Percentiles rank a stretch among this genome's conserved stretches.
Conservation (phyloP, 30 jellyfish, hydroid and myxozoan species). For the Rhopilema esculentum region DNA sequence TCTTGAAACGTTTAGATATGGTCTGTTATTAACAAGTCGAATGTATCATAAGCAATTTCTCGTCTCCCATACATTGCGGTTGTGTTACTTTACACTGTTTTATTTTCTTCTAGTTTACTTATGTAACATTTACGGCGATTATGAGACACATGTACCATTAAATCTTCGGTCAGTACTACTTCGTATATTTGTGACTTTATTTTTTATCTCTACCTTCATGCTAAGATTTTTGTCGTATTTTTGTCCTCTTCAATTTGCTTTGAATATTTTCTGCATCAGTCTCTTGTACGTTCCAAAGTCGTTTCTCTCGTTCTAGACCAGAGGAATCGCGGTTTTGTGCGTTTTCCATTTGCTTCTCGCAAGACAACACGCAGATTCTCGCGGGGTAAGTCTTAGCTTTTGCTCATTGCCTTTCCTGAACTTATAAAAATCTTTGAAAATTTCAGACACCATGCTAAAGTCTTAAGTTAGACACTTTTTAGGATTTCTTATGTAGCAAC, state of each 20-base stretch:
- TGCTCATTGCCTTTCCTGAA: too few species aligned
- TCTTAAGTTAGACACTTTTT: too few species aligned
- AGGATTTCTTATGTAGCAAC: too few species aligned
- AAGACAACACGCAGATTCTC: conserved; percentile 90
- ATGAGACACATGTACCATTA: conserved; percentile 85
- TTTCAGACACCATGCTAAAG: too few species aligned
- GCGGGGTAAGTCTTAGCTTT: conserved; percentile 79
- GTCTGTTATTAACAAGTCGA: too few species aligned
- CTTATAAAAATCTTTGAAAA: too few species aligned
- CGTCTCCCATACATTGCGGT: too few species aligned
- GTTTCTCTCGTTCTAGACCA: conserved; percentile 61
- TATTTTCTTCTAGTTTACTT: conserved; percentile 68
- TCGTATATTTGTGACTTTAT: background rate
- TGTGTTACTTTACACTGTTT: background rate
- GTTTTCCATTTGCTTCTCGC: conserved; percentile 84
- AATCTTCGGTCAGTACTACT: conserved; percentile 68
- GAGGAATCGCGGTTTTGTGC: conserved; percentile 91
- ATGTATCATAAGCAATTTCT: too few species aligned
- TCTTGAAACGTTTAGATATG: too few species aligned
- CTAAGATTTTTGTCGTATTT: background rate
- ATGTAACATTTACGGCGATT: conserved; percentile 89
- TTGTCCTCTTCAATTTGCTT: conserved; percentile 1
- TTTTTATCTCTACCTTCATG: background rate
- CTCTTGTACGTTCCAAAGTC: background rate
- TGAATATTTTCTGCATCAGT: background rate